Conservation (phyloP, 2,888 invertebrate species). For the Dolomedes plantarius region DNA sequence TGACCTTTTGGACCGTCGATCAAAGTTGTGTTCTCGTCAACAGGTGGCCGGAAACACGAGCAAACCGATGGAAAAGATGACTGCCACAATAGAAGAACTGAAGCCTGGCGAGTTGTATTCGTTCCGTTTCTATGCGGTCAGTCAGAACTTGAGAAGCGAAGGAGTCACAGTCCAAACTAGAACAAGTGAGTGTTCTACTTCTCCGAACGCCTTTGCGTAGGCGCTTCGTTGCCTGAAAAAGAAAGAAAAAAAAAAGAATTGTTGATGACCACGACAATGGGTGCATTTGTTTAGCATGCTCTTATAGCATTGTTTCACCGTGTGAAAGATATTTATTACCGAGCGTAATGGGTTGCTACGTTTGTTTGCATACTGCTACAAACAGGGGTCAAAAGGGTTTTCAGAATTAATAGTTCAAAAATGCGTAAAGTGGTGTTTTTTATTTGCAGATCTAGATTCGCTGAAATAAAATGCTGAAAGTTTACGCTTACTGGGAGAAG, state of each 20-base stretch:
- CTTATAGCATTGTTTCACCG: background rate
- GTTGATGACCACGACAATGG: background rate
- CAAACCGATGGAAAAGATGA: slow-evolving; percentile 77
- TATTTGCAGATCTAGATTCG: too few relatives aligned
- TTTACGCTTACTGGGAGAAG: too few relatives aligned
- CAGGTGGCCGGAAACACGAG: slow-evolving; percentile 72
- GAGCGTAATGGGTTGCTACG: background rate
- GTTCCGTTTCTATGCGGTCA: slow-evolving; percentile 78
- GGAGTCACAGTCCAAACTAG: slow-evolving; percentile 73
- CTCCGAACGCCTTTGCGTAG: background rate
- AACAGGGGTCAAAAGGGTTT: too few relatives aligned
- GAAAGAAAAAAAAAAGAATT: too few relatives aligned
- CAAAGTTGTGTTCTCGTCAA: background rate
- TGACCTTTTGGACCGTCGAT: too few relatives aligned
- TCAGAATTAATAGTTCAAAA: too few relatives aligned
- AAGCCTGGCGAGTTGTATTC: slow-evolving; percentile 89
- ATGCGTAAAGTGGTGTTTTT: too few relatives aligned
- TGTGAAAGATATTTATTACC: background rate
- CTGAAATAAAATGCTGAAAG: too few relatives aligned
- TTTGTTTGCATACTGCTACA: too few relatives aligned
- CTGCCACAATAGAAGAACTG: slow-evolving; percentile 82
- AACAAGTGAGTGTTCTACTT: slow-evolving; percentile 81
- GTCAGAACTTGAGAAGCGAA: slow-evolving; percentile 75
- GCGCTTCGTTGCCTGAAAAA: background rate
- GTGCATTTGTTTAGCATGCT: background rate